Evolutionary conservation across 2,113 vertebrate species (phyloP), one percentile per base, ranked within the genome.

Genomic region (Pheucticus melanocephalus): DNA sequence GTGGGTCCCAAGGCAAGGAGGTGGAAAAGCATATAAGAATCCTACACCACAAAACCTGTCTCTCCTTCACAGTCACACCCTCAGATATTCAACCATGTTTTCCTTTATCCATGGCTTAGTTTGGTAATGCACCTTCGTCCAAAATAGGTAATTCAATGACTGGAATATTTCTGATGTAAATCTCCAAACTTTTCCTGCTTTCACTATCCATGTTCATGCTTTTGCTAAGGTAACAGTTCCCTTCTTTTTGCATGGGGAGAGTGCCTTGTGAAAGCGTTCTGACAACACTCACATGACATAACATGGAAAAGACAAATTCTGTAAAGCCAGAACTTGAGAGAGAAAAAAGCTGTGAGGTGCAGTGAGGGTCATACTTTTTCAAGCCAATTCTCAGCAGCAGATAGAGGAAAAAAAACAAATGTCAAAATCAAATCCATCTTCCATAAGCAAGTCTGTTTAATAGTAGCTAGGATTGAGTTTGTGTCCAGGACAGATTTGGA

Each of bases 211-310:
- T 35, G 18, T 60, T 82, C 51, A 24, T 50, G 6, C 31, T 87
- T 61, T 50, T 44, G 20, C 27, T 70, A 85, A 66, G n/a, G 27
- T 27, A 86, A 50, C 4, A n/a, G 5, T 24, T 83, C 40, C n/a
- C 17, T 66, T 39, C 42, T 60, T 42, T 50, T 69, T 69, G 31
- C 39, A 13, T 9, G 10, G 5, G 18, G 54, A 57, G 8, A 15
- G 5, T 0, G 0, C n/a, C 50, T 71, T 69, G 31, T n/a, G 45
- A 84, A 87, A 60, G 30, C 0, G 4, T 33, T 72, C 76, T 19
- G 22, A 48, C 25, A 70, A 73, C 56, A 45, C 33, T 45, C 15
- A 12, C 2, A 0, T 37, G 78, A 76, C 45, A 30, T 37, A 44
- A 18, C 19, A 56, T 1, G 5, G 63, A 88, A 95, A 92, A 82